Percentiles rank a stretch among this genome's conserved stretches.
Conservation (phyloP, 37 sponge, comb jelly and placozoan genomes). For the Hexactinellida sp. region DNA sequence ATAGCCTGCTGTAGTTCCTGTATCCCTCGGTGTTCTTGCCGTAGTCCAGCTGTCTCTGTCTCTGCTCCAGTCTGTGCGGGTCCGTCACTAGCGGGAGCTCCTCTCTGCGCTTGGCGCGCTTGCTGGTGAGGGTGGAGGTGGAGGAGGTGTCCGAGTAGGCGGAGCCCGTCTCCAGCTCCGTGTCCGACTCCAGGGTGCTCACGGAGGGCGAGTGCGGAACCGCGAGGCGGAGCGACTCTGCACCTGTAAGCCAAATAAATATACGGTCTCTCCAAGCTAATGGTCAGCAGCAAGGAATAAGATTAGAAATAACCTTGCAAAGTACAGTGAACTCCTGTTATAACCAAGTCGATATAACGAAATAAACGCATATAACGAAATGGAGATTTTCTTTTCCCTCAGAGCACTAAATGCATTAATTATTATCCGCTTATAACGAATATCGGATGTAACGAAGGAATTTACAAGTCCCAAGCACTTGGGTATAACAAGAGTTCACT, state of each 20-base stretch:
- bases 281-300: too few species aligned
- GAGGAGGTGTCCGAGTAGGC: background rate
- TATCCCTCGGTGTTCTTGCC: conserved; percentile 88
- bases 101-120: background rate
- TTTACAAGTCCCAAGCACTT: too few species aligned
- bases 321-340: too few species aligned
- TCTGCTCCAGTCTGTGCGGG: conserved; percentile 38
- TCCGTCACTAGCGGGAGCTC: conserved; percentile 14
- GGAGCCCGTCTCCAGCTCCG: background rate
- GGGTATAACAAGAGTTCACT: too few species aligned
- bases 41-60: conserved; percentile 82
- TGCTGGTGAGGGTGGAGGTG: background rate
- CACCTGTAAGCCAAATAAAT: background rate
- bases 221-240: background rate
- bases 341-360: too few species aligned
- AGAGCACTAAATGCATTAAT: too few species aligned
- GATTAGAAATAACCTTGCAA: too few species aligned
- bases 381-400: too few species aligned
- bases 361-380: too few species aligned
- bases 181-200: background rate
- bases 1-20: conserved; percentile 35
- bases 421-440: too few species aligned
- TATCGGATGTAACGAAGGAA: too few species aligned
- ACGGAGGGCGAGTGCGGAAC: background rate
- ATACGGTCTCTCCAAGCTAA: too few species aligned